phyloP scores from a whole-genome alignment of 2,113 vertebrate species.

The Barbus barbus region DNA sequence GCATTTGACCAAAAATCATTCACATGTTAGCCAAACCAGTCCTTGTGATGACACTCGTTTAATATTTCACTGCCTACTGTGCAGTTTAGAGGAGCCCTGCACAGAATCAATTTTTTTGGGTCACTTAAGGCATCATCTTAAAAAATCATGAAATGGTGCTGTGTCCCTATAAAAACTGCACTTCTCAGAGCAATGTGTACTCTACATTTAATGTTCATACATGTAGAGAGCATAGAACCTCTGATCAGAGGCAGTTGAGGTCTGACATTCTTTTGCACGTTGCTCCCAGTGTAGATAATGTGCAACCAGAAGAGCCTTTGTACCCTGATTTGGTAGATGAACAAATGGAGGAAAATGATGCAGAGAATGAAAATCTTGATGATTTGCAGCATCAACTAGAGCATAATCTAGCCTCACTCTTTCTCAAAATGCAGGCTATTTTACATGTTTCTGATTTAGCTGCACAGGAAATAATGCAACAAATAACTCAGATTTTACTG shows the following conservation, averaged over 20 bases:
- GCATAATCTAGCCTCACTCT: not conserved
- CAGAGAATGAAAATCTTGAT: not conserved
- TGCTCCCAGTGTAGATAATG: not conserved
- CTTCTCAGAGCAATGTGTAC: not conserved
- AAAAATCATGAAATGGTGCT: not conserved
- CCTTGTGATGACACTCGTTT: not conserved
- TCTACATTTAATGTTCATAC: not conserved
- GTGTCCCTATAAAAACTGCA: not conserved
- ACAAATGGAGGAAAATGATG: not conserved
- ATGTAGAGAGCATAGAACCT: not conserved
- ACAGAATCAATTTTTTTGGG: not conserved
- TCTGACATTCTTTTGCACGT: not conserved
- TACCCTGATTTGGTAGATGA: not conserved
- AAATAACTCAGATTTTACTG: not conserved
- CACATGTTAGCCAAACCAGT: not conserved
- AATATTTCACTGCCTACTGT: not conserved
- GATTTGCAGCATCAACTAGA: not conserved
- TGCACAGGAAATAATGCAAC: not conserved
- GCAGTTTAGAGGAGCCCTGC: constrained; percentile 15
- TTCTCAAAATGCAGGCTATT: not conserved
- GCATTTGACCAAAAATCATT: not conserved
- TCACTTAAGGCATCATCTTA: not conserved
- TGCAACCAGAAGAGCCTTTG: not conserved
- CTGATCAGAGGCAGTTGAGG: not conserved
- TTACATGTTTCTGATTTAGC: not conserved